Evolutionary conservation across 2,888 invertebrate species (phyloP).

Genomic region (Meghimatium bilineatum): DNA sequence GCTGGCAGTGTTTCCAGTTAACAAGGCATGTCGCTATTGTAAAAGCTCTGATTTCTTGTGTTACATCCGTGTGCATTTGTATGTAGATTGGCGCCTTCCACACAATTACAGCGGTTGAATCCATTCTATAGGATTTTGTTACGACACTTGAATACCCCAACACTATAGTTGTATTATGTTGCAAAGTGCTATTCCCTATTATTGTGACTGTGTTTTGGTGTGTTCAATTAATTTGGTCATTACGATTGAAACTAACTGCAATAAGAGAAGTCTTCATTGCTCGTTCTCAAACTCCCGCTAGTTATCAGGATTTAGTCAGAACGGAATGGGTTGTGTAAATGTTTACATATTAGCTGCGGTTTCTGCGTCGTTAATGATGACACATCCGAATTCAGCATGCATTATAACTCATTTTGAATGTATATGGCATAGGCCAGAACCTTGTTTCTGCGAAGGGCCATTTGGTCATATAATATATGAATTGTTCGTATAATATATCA

Average conservation of each 20-base stretch:
- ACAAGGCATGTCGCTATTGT: slow-evolving; percentile 11
- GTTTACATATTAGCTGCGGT: background rate
- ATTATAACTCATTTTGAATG: no score
- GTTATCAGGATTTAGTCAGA: background rate
- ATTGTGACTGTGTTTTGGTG: background rate
- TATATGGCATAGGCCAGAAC: no score
- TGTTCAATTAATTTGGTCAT: background rate
- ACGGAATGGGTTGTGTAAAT: background rate
- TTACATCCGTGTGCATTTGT: slow-evolving; percentile 28
- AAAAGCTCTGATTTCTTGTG: slow-evolving; percentile 4
- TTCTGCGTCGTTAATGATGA: no score
- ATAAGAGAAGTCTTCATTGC: background rate
- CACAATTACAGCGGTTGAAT: background rate
- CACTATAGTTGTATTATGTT: slow-evolving; percentile 1
- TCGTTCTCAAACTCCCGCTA: no score
- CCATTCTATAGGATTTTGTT: slow-evolving; percentile 10
- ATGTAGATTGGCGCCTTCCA: slow-evolving; percentile 9
- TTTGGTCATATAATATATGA: no score
- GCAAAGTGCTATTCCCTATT: background rate
- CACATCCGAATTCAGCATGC: no score
- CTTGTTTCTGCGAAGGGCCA: no score
- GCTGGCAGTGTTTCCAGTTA: slow-evolving; percentile 15
- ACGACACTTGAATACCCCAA: background rate
- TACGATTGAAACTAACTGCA: slow-evolving; percentile 1
- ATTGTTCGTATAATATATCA: no score